Evolutionary conservation across 2,113 vertebrate genomes (phyloP).

Genomic region (Corythoichthys haematopterus): DNA sequence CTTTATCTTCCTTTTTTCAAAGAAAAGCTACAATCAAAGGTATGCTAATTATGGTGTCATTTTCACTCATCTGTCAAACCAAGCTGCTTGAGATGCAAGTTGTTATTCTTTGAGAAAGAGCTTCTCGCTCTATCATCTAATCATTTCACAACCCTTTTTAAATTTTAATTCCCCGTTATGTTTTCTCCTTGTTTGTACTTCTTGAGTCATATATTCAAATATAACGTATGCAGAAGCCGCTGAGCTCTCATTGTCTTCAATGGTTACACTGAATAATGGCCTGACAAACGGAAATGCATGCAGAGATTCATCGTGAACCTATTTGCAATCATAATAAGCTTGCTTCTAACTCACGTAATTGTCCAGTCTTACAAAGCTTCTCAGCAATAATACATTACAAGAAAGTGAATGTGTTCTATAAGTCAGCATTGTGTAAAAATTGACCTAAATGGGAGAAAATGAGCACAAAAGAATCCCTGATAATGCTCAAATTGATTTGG

Average conservation of each 20-base stretch:
- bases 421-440: slow-evolving; percentile 9
- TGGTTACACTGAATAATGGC: slow-evolving; percentile 44
- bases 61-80: background rate
- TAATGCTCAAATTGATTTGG: slow-evolving; percentile 48
- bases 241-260: slow-evolving; percentile 45
- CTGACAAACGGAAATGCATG: slow-evolving; percentile 4
- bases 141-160: slow-evolving; percentile 26
- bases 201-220: slow-evolving; percentile 39
- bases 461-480: slow-evolving; percentile 9
- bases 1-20: background rate
- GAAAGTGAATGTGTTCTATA: slow-evolving; percentile 4
- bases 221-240: slow-evolving; percentile 57
- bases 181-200: slow-evolving; percentile 39
- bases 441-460: slow-evolving; percentile 19
- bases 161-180: slow-evolving; percentile 32
- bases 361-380: slow-evolving; percentile 3
- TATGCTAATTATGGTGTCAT: background rate
- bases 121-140: slow-evolving; percentile 10
- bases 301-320: background rate
- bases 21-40: background rate
- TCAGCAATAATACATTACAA: background rate
- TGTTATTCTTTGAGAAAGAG: slow-evolving; percentile 11
- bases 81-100: slow-evolving; percentile 8
- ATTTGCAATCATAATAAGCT: background rate
- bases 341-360: background rate